Percentiles rank a stretch among this genome's conserved stretches.
phyloP scores from a whole-genome alignment of 1,140 invertebrate species.

The Wiebesia pumilae region DNA sequence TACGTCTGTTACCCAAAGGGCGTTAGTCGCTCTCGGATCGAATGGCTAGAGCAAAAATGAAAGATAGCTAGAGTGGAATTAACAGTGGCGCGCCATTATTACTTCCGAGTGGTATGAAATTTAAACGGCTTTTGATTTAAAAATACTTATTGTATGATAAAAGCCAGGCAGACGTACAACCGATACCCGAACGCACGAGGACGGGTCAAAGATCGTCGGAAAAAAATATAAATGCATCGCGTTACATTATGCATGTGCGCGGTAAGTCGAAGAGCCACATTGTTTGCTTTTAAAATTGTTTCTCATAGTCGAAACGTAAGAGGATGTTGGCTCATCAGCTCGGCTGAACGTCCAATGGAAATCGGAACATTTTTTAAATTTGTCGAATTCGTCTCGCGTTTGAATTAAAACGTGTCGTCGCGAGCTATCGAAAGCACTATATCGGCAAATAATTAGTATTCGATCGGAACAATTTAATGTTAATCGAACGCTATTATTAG shows the following conservation, averaged over 20 bases:
- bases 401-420: neutral
- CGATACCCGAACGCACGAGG: neutral
- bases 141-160: conserved; percentile 40
- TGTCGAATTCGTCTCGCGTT: neutral
- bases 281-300: conserved; percentile 61
- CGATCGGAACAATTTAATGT: neutral
- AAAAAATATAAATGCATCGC: conserved; percentile 51
- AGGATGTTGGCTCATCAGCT: neutral
- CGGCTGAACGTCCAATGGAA: too few relatives aligned
- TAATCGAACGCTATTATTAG: neutral
- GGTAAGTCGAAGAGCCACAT: conserved; percentile 55
- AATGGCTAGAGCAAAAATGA: neutral
- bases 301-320: conserved; percentile 26
- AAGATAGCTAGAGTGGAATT: neutral
- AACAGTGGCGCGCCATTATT: neutral
- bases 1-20: neutral
- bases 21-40: neutral
- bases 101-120: neutral
- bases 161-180: neutral
- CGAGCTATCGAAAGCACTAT: neutral
- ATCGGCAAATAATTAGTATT: neutral
- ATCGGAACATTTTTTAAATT: neutral
- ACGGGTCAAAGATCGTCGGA: conserved; percentile 38
- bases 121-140: conserved; percentile 7
- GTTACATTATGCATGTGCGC: conserved; percentile 59